Conservation (phyloP, 2,113 vertebrate species). For the Microtus montanus region DNA sequence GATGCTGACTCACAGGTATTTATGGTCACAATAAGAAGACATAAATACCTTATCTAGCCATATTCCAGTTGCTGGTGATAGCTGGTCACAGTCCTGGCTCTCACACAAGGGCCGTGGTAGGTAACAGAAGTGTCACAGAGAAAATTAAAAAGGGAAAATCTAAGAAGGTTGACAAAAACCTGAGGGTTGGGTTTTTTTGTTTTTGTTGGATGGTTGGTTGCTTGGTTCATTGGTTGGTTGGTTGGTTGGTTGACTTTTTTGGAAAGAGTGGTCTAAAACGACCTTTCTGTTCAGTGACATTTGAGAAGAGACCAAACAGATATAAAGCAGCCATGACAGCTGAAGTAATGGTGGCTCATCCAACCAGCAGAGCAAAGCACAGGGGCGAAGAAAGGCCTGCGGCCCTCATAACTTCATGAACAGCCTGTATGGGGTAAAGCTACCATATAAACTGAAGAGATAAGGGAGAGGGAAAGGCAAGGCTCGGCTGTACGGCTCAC, state of each 20-base stretch:
- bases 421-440: background rate
- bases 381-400: background rate
- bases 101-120: background rate
- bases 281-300: background rate
- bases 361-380: background rate
- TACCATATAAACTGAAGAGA: background rate
- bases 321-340: background rate
- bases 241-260: background rate
- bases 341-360: background rate
- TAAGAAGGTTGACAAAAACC: background rate
- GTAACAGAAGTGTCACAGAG: background rate
- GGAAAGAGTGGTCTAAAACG: background rate
- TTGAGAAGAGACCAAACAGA: background rate
- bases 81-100: background rate
- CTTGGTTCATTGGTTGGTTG: too few relatives aligned
- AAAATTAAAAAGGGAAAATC: background rate
- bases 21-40: background rate
- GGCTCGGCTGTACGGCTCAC: accelerated
- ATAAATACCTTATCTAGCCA: background rate
- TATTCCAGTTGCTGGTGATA: background rate
- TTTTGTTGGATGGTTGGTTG: too few relatives aligned
- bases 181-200: background rate
- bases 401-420: background rate
- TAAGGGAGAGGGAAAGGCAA: background rate
- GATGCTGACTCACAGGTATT: background rate